phyloP scores from a whole-genome alignment of 1,140 invertebrate species.

The Drosophila ohnishii region DNA sequence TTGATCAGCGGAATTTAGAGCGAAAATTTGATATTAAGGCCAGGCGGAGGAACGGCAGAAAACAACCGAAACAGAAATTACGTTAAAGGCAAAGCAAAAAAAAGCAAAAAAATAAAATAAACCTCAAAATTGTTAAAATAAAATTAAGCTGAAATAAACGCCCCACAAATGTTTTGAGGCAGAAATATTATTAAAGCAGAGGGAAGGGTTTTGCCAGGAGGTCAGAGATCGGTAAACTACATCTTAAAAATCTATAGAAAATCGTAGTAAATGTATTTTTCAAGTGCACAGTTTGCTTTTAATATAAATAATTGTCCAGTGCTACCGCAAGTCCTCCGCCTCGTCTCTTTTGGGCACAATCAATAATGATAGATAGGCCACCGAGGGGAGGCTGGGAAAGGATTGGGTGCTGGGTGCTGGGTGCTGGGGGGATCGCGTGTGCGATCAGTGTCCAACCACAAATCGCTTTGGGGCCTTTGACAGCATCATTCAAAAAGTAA shows the following conservation, averaged over 20 bases:
- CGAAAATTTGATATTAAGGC: conserved; percentile 81
- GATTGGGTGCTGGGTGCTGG: not conserved
- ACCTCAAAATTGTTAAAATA: conserved; percentile 71
- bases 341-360: conserved; percentile 74
- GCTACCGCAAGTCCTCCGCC: conserved; percentile 45
- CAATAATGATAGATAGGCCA: conserved; percentile 72
- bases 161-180: conserved; percentile 39
- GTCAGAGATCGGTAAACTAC: conserved; percentile 6
- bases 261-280: not conserved
- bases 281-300: conserved; percentile 37
- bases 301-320: conserved; percentile 73
- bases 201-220: not conserved
- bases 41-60: conserved; percentile 41
- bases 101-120: conserved; percentile 14
- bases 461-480: conserved; percentile 77
- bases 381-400: not conserved
- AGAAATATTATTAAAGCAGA: conserved; percentile 1
- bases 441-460: conserved; percentile 75
- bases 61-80: conserved; percentile 51
- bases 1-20: conserved; percentile 81
- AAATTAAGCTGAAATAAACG: conserved; percentile 79
- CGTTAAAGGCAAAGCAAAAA: conserved; percentile 48
- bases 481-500: conserved; percentile 77
- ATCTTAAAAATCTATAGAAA: not conserved
- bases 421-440: conserved; percentile 37